Percentiles rank a stretch among this genome's conserved stretches.
Conservation (phyloP, 2,797 vertebrate species). For the Syndactyla subalaris region DNA sequence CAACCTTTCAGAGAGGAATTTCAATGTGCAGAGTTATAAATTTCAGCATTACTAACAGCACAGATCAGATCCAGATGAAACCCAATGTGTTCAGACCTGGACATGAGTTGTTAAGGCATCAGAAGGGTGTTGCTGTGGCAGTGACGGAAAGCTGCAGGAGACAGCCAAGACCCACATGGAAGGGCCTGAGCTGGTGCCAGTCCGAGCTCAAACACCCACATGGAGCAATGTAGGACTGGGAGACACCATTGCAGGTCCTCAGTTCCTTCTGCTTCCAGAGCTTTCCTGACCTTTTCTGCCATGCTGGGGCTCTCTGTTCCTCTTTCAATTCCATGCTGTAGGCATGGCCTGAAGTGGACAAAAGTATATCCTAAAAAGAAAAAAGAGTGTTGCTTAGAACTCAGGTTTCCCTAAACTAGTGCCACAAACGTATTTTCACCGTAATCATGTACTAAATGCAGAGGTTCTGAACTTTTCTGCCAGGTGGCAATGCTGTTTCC, state of each 20-base stretch:
- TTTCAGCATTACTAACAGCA: neutral
- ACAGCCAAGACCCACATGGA: neutral
- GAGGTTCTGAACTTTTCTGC: neutral
- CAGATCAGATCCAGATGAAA: neutral
- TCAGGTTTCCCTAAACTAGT: neutral
- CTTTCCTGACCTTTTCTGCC: neutral
- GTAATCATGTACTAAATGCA: neutral
- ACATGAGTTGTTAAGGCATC: neutral
- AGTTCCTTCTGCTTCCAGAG: neutral
- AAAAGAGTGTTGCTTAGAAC: neutral
- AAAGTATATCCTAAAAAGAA: neutral
- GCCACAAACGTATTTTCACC: neutral
- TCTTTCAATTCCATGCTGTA: neutral
- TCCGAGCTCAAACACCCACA: neutral
- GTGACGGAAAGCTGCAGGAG: neutral
- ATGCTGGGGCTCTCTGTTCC: neutral
- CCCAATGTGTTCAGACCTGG: neutral
- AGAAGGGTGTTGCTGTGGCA: neutral
- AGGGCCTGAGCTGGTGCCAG: neutral
- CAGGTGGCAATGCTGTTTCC: neutral
- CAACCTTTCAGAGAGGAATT: neutral
- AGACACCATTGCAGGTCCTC: neutral
- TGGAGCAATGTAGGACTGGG: neutral
- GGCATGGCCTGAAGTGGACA: neutral
- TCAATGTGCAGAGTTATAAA: neutral